phyloP scores from a whole-genome alignment of 2,888 invertebrate genomes.

The Euproctis similis region DNA sequence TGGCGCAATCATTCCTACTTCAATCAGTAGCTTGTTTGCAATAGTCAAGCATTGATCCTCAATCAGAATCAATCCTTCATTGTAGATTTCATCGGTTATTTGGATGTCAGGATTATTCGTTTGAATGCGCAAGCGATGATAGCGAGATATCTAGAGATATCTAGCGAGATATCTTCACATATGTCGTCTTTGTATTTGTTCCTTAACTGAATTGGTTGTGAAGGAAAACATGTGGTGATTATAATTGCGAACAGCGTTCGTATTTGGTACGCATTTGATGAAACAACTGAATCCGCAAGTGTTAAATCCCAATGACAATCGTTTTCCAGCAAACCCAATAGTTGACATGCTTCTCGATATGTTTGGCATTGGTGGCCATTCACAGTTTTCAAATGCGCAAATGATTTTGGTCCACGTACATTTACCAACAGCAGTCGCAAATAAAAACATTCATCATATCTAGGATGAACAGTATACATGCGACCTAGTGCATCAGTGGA shows the following conservation, averaged over 20 bases:
- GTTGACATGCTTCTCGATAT: neutral
- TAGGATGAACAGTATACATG: slow-evolving; percentile 11
- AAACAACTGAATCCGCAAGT: slow-evolving; percentile 13
- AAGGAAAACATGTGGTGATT: slow-evolving; percentile 7
- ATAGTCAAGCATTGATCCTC: slow-evolving; percentile 19
- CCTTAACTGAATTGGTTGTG: slow-evolving; percentile 2
- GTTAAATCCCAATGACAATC: slow-evolving; percentile 19
- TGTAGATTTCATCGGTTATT: slow-evolving; percentile 17
- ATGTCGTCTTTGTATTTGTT: slow-evolving; percentile 7
- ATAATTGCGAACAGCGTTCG: neutral
- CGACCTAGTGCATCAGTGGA: slow-evolving; percentile 9
- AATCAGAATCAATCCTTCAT: slow-evolving; percentile 19
- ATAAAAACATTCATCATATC: slow-evolving; percentile 15
- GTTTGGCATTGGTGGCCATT: slow-evolving; percentile 14
- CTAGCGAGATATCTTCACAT: slow-evolving; percentile 5
- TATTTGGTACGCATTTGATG: slow-evolving; percentile 7
- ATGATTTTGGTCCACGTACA: slow-evolving; percentile 22
- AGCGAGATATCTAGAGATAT: too few relatives aligned
- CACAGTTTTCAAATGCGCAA: slow-evolving; percentile 20
- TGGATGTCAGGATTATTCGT: slow-evolving; percentile 8
- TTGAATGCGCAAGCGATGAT: slow-evolving; percentile 1
- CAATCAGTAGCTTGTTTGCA: slow-evolving; percentile 18
- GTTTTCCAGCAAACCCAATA: neutral
- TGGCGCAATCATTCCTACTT: slow-evolving; percentile 16
- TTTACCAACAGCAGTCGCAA: slow-evolving; percentile 15